Base-by-base conservation (phyloP, 2,797 vertebrate species). In the Sebastes trivittatus region DNA sequence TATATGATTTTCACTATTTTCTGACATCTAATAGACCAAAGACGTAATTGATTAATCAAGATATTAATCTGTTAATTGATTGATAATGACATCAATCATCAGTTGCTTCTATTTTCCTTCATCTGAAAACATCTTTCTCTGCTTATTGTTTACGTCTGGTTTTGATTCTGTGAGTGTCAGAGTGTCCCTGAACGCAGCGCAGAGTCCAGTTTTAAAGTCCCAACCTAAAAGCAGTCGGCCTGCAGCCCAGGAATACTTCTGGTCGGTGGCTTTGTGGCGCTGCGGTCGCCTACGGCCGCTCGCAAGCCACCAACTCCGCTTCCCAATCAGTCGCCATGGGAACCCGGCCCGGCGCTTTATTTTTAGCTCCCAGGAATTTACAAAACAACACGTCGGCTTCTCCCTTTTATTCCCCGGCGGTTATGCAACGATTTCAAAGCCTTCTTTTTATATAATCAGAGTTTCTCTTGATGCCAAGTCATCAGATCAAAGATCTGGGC, bases 281-380 rank as follows among this genome's bases (percentile, higher is more conserved):
- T 84, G 88, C 11, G 91, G 91, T 90, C 69, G 11, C 36, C 36
- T 9, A 13, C 34, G 34, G 34, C 34, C 34, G 34, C 36, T 36
- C 36, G 36, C 36, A 4, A 36, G 72, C 78, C 75, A 60, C 75
- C 62, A 11, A 34, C 79, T 76, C 65, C 27, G 49, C 81, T 20
- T 82, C 77, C 67, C 80, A 84, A 88, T 90, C 89, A 72, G 76
- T 79, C 11, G 55, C 67, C 87, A 78, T 85, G 91, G 84, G 86
- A 92, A 94, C 70, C 64, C 67, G 27, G 81, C 71, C 72, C 3
- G 32, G 5, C 10, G 52, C 11, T 10, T 94, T 32, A 94, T 94
- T 94, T 95, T 90, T 94, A 94, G 93, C 88, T 16, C 6, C 6
- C 23, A 81, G 87, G 87, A 90, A 83, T 91, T 77, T 89, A 32